Evolutionary conservation across 2,888 invertebrate species (phyloP).

Genomic region (Nematopogon swammerdamellus): DNA sequence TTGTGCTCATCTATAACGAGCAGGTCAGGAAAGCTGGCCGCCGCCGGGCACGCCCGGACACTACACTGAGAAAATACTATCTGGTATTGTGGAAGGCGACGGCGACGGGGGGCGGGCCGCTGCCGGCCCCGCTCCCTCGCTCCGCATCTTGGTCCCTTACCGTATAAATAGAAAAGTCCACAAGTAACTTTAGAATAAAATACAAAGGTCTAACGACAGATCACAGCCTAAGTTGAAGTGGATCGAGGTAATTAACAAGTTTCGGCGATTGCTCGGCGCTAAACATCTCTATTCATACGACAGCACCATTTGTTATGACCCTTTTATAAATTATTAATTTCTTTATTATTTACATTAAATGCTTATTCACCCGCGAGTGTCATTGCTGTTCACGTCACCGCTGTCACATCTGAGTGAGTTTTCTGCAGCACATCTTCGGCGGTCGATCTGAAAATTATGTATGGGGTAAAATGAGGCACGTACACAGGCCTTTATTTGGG

Average conservation of each 20-base stretch:
- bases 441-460: conserved; percentile 31
- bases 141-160: conserved; percentile 27
- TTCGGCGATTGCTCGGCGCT: conserved; percentile 2
- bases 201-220: conserved; percentile 39
- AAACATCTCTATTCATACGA: neutral
- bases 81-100: conserved; percentile 6
- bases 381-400: conserved; percentile 35
- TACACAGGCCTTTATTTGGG: no score
- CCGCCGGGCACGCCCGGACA: no score
- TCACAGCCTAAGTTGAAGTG: conserved; percentile 47
- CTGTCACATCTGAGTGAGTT: conserved; percentile 31
- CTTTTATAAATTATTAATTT: conserved; percentile 2
- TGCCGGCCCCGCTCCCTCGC: no score
- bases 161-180: conserved; percentile 30
- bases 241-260: conserved; percentile 20
- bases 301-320: conserved; percentile 1
- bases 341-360: conserved; percentile 4
- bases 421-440: conserved; percentile 43
- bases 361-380: neutral
- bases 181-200: conserved; percentile 16
- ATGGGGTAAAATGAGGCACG: no score
- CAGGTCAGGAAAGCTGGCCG: no score
- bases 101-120: conserved; percentile 1
- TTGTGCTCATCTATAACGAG: no score
- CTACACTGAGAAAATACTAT: no score